Base-by-base conservation (phyloP, 1,140 invertebrate species). In the Rhynchophorus ferrugineus region DNA sequence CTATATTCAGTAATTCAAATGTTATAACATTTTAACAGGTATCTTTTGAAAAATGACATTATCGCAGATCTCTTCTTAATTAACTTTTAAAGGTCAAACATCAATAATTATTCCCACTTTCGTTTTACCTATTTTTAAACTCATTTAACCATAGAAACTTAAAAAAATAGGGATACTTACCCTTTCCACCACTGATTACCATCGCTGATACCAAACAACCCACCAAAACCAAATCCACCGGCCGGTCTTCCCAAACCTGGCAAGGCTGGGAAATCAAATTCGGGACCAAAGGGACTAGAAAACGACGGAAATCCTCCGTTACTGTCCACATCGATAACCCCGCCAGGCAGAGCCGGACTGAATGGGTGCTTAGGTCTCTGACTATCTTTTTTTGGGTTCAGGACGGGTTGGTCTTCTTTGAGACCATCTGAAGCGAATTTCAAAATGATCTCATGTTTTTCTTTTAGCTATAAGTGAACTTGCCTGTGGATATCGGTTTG, bases 181-280 rank as follows among this genome's bases (percentile, higher is more conserved):
- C 73, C 73, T 58, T 75, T 73, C 66, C 66, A 69, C 73, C 73
- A 75, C 50, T 69, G 72, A 47, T 70, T 65, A 18, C 55, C 39
- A 1, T 60, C 58, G 14, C 49, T 35, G 13, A 56, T 18, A 3
- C 58, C 56, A 29, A 65, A 61, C 44, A 64, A 56, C 43, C 62
- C 62, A 9, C 58, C 59, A 9, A 63, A 50, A 0, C 63, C 62
- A 38, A 64, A 57, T 17, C 60, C 46, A 14, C 53, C 49, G 19
- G 50, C 49, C 13, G 48, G 50, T 19, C 37, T 34, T 11, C 36
- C 49, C 20, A 19, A 36, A 17, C 18, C 45, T 33, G 34, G 62
- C 5, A 56, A 53, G 3, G 52, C 41, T 11, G 57, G 54, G 34
- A 68, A 65, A 13, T 62, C 62, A 21, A 66, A 65, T 11, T 59